A percentile compares a stretch with the other conserved stretches of the same genome.
Conservation (phyloP, 2,888 invertebrate genomes). For the Empis livida region DNA sequence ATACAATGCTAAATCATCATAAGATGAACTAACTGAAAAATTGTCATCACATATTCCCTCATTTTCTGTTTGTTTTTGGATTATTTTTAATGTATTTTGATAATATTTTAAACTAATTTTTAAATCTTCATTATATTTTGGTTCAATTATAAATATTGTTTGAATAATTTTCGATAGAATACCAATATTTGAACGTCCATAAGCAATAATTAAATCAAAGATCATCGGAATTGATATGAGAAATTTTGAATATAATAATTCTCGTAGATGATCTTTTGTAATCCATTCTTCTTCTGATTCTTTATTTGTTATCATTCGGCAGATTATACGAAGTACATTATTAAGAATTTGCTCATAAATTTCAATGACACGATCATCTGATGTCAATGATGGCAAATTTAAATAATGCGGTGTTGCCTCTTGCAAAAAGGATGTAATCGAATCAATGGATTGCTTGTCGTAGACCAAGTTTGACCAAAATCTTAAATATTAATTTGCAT, state of each 20-base stretch:
- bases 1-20: conserved; percentile 56
- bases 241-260: conserved; percentile 63
- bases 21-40: conserved; percentile 25
- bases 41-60: conserved; percentile 22
- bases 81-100: conserved; percentile 35
- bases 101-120: conserved; percentile 41
- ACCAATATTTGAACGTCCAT: conserved; percentile 50
- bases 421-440: conserved; percentile 59
- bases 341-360: conserved; percentile 47
- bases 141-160: conserved; percentile 44
- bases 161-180: conserved; percentile 50
- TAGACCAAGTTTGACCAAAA: conserved; percentile 62
- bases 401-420: conserved; percentile 58
- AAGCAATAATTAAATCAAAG: conserved; percentile 63
- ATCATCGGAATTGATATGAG: conserved; percentile 72
- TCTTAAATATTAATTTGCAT: conserved; percentile 26
- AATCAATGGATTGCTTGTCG: conserved; percentile 48
- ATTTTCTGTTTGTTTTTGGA: conserved; percentile 30
- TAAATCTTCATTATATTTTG: conserved; percentile 49
- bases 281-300: conserved; percentile 62
- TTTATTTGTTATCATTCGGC: conserved; percentile 64
- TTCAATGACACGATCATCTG: conserved; percentile 36
- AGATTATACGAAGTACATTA: conserved; percentile 55
- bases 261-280: conserved; percentile 48
- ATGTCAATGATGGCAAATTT: conserved; percentile 35